Percentiles rank a stretch among this genome's conserved stretches.
Conservation (phyloP, 1,140 invertebrate genomes). For the Apis florea region DNA sequence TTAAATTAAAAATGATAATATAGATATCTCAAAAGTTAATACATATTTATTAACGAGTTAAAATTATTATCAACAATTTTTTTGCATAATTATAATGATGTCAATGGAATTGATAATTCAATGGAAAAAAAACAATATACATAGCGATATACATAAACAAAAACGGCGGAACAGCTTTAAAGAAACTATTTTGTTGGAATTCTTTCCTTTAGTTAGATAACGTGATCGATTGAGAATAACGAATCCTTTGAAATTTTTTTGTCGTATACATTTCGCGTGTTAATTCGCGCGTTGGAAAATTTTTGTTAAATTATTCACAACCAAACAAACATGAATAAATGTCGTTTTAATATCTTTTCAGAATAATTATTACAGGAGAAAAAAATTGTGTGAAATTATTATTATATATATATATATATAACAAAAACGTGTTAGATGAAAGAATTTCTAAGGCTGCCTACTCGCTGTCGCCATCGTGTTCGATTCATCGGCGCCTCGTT, state of each 20-base stretch:
- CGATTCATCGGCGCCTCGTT: constrained; percentile 26
- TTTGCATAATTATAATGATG: neutral
- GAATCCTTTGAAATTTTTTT: constrained; percentile 7
- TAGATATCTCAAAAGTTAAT: too few species aligned
- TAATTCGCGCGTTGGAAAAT: too few species aligned
- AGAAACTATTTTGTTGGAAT: neutral
- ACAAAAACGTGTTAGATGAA: constrained; percentile 42
- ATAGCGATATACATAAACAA: too few species aligned
- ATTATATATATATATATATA: neutral
- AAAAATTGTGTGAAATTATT: neutral
- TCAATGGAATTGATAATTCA: too few species aligned
- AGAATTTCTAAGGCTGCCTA: constrained; percentile 51
- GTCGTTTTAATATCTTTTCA: rapidly evolving
- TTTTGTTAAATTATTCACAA: neutral
- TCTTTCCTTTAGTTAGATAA: neutral
- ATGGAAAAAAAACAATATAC: too few species aligned
- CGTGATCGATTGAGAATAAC: neutral
- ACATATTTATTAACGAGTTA: neutral
- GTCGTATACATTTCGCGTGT: neutral
- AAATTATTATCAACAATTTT: neutral
- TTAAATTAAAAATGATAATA: too few species aligned
- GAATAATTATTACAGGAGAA: neutral
- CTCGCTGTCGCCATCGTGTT: constrained; percentile 35
- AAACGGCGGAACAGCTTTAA: too few species aligned
- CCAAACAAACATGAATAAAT: neutral